Evolutionary conservation across 2,113 vertebrate genomes (phyloP).

Genomic region (Lamprologus callipterus): DNA sequence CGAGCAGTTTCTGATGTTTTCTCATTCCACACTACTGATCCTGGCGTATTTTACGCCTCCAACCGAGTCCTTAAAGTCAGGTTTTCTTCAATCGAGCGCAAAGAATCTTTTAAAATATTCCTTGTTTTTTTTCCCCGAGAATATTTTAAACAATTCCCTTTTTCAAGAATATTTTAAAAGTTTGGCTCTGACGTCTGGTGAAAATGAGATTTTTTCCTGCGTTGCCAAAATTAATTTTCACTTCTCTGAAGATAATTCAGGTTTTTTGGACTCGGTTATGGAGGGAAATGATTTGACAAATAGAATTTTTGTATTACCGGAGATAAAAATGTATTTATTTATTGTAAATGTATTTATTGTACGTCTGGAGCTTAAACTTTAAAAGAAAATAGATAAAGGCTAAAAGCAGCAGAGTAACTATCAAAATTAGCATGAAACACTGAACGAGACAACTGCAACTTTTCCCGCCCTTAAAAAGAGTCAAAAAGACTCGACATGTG

Average conservation of each 20-base stretch:
- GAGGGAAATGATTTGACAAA: neutral
- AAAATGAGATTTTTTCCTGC: neutral
- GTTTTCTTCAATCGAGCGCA: neutral
- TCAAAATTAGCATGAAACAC: neutral
- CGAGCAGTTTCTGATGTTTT: conserved; percentile 1
- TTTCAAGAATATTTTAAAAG: neutral
- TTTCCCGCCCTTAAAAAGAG: neutral
- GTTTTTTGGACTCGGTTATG: neutral
- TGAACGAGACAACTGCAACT: neutral
- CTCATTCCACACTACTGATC: neutral
- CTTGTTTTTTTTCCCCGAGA: neutral
- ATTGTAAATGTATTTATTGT: no score
- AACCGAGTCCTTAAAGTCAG: neutral
- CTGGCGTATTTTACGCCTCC: neutral
- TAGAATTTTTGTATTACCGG: neutral
- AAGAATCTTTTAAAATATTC: neutral
- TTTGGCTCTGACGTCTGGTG: neutral
- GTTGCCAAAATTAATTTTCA: neutral
- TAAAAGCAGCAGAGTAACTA: neutral
- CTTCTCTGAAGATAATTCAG: neutral
- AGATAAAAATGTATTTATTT: no score
- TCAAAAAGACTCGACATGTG: neutral
- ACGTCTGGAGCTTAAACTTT: neutral
- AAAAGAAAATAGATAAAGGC: neutral
- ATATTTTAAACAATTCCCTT: neutral